These are phyloP conservation scores for Berghia stephanieae DNA, from an alignment of 1,140 invertebrate species.

Conservation along the genomic window DNA sequence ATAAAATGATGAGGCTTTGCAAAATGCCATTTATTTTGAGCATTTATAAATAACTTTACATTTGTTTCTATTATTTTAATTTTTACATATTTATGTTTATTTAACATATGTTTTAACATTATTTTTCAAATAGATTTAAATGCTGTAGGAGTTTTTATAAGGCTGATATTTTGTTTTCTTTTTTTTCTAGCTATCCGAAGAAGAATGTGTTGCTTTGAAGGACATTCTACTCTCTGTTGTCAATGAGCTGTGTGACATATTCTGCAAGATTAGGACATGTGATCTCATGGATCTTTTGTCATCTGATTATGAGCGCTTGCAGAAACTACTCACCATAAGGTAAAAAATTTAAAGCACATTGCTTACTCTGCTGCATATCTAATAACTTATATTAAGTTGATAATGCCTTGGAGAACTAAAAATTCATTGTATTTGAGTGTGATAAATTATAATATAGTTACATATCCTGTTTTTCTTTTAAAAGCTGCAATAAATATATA, in stretches of 20 bases:
- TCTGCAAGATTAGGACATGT: slow-evolving; percentile 45
- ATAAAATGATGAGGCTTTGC: too few relatives aligned
- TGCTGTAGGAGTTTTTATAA: too few relatives aligned
- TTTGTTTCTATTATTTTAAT: too few relatives aligned
- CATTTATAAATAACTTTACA: too few relatives aligned
- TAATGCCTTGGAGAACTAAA: neutral
- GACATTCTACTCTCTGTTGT: slow-evolving; percentile 44
- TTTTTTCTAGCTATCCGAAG: slow-evolving; percentile 13
- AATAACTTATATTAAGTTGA: neutral
- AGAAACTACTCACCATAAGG: slow-evolving; percentile 50
- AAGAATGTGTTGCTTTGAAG: slow-evolving; percentile 34
- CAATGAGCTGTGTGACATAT: slow-evolving; percentile 57
- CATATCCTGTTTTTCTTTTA: neutral
- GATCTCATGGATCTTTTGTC: slow-evolving; percentile 49
- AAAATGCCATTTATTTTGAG: too few relatives aligned
- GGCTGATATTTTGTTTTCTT: too few relatives aligned
- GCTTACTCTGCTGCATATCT: neutral
- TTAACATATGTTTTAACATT: too few relatives aligned
- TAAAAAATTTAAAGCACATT: slow-evolving; percentile 25
- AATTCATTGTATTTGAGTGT: neutral
- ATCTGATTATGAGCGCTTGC: slow-evolving; percentile 46
- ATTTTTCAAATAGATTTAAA: too few relatives aligned
- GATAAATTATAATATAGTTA: neutral
- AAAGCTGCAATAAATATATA: neutral
- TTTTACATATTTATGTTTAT: too few relatives aligned